Evolutionary conservation across 2,888 invertebrate species (phyloP), one percentile per base, ranked within the genome.

Genomic region (Rhopalosiphum nymphaeae): DNA sequence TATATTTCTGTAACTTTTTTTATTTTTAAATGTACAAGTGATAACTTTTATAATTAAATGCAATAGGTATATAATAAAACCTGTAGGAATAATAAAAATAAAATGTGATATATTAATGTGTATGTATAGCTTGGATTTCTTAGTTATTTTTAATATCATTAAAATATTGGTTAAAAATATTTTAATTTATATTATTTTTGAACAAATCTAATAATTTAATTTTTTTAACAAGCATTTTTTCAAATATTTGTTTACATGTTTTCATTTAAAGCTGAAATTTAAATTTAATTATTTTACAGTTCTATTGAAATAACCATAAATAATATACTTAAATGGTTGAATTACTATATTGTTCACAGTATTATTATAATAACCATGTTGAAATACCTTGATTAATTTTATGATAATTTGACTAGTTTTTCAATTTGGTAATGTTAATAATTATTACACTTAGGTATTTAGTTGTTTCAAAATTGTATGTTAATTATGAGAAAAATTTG

Each of bases 1-100:
- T 49, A 90, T 4, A 91, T 91, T 61, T 61, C 29, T 91, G 36
- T 91, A 10, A 42, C 49, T 93, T 93, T 88, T 91, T 91, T 87
- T 44, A 26, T 87, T 92, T 26, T 87, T 3, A 91, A 42, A 26
- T 92, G 25, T 44, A 87, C 67, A 13, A 78, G 36, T 78, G 78
- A 42, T 88, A 49, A 88, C 36, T 53, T 78, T 53, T 78, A 29
- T 44, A 78, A 44, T 89, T 44, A n/a, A 78, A 88, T 78, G n/a
- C 29, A 56, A n/a, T 87, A 85, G 36, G 36, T 91, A 44, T 57
- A 29, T 78, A 56, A n/a, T n/a, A 53, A 44, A 78, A 87, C 36
- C 10, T 3, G 11, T 42, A n/a, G 29, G 36, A 86, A 86, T 92
- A 11, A 78, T 78, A 2, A 36, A 56, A 56, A 56, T 86, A 29